Percentiles rank a stretch among this genome's conserved stretches.
phyloP scores from a whole-genome alignment of 2,113 vertebrate genomes.

The Pelmatolapia mariae region DNA sequence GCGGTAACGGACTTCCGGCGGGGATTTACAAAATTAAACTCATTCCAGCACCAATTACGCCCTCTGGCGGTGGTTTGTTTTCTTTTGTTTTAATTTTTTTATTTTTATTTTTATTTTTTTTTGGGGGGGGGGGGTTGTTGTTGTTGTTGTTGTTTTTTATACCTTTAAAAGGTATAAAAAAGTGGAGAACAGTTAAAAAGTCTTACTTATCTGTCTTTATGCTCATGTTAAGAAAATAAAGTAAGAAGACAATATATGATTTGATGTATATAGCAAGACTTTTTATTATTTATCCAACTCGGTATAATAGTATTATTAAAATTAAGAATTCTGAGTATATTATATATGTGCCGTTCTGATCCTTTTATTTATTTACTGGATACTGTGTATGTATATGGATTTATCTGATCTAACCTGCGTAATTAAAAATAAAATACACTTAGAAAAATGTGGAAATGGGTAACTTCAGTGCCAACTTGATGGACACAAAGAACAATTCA shows the following conservation, averaged over 20 bases:
- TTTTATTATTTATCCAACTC: neutral
- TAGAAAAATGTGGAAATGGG: neutral
- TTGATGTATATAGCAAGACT: neutral
- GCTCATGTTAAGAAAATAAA: neutral
- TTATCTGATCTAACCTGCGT: neutral
- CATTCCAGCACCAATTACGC: rapidly evolving
- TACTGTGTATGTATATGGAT: neutral
- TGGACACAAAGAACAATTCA: rapidly evolving
- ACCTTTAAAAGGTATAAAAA: too few relatives aligned
- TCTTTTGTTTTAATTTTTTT: too few relatives aligned
- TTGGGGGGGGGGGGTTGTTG: rapidly evolving
- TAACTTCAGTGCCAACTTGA: neutral
- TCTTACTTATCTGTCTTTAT: neutral
- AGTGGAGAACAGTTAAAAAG: neutral
- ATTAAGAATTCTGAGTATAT: neutral
- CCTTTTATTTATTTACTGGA: neutral
- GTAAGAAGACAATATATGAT: neutral
- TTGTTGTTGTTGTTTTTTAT: neutral
- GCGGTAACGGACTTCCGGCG: slow-evolving; percentile 5
- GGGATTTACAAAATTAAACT: neutral
- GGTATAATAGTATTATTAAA: neutral
- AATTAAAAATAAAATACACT: too few relatives aligned
- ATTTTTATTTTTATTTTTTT: too few relatives aligned
- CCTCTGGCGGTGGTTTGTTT: neutral
- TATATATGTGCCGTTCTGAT: rapidly evolving